A percentile compares a stretch with the other conserved stretches of the same genome.
These are phyloP conservation scores for Chloromyia formosa DNA, from an alignment of 2,888 invertebrate species.

Conservation along the genomic window DNA sequence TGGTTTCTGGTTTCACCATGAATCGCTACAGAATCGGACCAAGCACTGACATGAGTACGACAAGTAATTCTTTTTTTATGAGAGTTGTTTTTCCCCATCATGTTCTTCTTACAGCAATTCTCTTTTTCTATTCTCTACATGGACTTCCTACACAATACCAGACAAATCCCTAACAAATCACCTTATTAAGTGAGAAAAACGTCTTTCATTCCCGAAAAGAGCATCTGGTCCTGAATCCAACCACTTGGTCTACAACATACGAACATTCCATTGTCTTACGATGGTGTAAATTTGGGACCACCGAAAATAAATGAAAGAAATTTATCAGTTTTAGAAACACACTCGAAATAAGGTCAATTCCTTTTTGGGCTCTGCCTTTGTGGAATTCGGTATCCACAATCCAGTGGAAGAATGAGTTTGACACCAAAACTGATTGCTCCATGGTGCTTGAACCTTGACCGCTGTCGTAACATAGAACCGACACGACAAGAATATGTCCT, in stretches of 20 bases:
- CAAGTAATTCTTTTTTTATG: too few species aligned
- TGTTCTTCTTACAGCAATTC: too few species aligned
- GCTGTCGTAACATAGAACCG: background rate
- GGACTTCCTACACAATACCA: background rate
- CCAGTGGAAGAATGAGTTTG: conserved; percentile 1
- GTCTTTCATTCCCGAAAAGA: background rate
- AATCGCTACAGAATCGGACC: too few species aligned
- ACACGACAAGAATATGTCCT: too few species aligned
- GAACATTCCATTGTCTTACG: conserved; percentile 21
- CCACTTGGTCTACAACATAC: conserved; percentile 1
- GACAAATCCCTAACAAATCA: conserved; percentile 14
- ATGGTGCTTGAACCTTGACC: conserved; percentile 35
- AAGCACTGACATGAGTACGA: too few species aligned
- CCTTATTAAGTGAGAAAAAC: conserved; percentile 3
- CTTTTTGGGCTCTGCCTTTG: background rate
- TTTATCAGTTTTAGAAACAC: conserved; percentile 28
- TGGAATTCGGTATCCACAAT: background rate
- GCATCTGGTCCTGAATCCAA: background rate
- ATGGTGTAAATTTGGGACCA: conserved; percentile 35
- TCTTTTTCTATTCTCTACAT: background rate
- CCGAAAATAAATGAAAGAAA: conserved; percentile 34
- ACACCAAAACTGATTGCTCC: conserved; percentile 28
- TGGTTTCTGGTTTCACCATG: too few species aligned
- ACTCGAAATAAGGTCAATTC: conserved; percentile 12
- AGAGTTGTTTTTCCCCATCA: too few species aligned